phyloP scores from a whole-genome alignment of 64 coral and sea anemone genomes.

The Pocillopora verrucosa region DNA sequence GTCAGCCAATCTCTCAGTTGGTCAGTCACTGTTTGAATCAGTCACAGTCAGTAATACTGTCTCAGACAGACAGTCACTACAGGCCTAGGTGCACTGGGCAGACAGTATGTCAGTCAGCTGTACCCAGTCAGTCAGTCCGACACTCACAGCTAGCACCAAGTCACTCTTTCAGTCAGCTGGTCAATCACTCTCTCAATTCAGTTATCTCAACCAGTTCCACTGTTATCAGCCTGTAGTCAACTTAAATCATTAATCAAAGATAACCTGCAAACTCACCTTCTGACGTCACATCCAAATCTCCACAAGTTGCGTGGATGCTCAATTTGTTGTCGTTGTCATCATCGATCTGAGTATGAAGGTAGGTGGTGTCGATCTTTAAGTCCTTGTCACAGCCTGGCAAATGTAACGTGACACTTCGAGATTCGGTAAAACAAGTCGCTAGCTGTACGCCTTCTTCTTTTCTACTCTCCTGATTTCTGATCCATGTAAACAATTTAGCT shows the following conservation, averaged over 20 bases:
- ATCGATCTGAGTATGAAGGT: constrained; percentile 26
- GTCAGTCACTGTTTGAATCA: constrained; percentile 3
- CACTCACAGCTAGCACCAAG: too few species aligned
- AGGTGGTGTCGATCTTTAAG: constrained; percentile 27
- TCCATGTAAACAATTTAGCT: constrained; percentile 33
- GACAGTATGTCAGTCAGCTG: too few species aligned
- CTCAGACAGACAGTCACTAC: too few species aligned
- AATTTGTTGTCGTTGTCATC: background rate
- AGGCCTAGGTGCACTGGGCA: too few species aligned
- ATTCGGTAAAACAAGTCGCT: background rate
- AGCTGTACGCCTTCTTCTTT: background rate
- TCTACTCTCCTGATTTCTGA: background rate
- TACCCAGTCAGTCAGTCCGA: too few species aligned
- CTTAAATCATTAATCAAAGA: too few species aligned
- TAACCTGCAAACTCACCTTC: background rate
- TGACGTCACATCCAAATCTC: constrained; percentile 34
- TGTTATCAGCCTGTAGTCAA: too few species aligned
- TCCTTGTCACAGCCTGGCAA: constrained; percentile 27
- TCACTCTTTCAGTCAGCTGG: too few species aligned
- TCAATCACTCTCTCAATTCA: too few species aligned
- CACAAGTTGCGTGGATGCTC: constrained; percentile 37
- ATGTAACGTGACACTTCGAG: constrained; percentile 6
- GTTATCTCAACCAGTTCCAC: too few species aligned
- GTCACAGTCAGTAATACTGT: too few species aligned
- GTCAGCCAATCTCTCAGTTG: too few species aligned